Evolutionary conservation across 2,797 vertebrate species (phyloP), one percentile per base, ranked within the genome.

Genomic region (Salarias fasciatus): DNA sequence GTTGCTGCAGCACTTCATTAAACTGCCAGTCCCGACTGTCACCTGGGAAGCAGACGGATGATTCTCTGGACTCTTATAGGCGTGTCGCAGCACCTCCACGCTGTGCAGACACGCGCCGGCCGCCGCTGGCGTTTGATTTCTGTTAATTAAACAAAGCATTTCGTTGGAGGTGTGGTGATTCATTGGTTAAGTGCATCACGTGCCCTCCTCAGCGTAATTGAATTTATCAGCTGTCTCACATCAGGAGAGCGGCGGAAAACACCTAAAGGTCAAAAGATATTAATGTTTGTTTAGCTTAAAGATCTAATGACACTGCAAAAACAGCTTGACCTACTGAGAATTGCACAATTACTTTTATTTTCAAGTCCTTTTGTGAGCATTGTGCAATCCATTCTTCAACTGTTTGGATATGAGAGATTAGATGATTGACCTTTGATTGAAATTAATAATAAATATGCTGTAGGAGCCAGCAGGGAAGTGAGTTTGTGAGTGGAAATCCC

Each of bases 1-100:
- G 58, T 63, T 59, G 55, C 58, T 47, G 64, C 67, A 63, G 69
- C 64, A 60, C 53, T 78, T 71, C 57, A 72, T 71, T 80, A 69
- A 82, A 72, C 58, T n/a, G 43, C 44, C 13, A 28, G 68, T 79
- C 55, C 53, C 41, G 30, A 33, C 55, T 61, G 63, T 72, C 54
- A 70, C 53, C 61, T 66, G 64, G 53, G 51, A 70, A 29, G 53
- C 11, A 52, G 3, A n/a, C 53, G 44, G 24, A 55, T 31, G 13
- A 59, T 11, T 12, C 1, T 2, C 53, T 28, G 33, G 33, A 35
- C 6, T 35, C 9, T 35, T 24, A 24, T 24, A 24, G 33, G 6
- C 9, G 33, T 5, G 33, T 35, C 9, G 9, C 33, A 35, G 5
- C 33, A 35, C 4, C 6, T 6, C n/a, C n/a, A 35, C 5, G 28